Base-by-base conservation (phyloP, 2,888 invertebrate species). In the Noctua janthe region DNA sequence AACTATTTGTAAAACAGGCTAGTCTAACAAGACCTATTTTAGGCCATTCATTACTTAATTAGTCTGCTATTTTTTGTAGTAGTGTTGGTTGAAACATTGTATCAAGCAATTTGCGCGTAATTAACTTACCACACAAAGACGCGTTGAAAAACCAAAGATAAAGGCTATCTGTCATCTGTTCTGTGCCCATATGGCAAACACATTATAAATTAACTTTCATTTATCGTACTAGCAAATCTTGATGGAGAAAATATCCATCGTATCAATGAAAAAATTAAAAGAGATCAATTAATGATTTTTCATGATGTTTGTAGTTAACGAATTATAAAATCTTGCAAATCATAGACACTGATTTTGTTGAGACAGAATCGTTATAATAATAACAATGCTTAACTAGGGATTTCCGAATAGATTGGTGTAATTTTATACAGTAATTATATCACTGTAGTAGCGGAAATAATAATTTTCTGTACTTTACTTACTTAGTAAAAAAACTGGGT, bases 121-220 rank as follows among this genome's bases (percentile, higher is more conserved):
- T 54, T 56, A 70, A 29, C 54, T 62, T 54, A 64, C 64, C 54
- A 43, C 29, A 76, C 49, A 75, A 81, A 81, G 74, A 67, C 39
- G 8, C 80, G 15, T 47, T 35, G 8, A 59, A 69, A 80, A 81
- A 56, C 47, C 29, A n/a, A n/a, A 51, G 54, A 71, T 82, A 75
- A 49, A 49, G 23, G 47, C 70, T 56, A 47, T 23, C 70, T 82
- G 82, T 56, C 82, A 71, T 75, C 56, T 76, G 75, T n/a, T 76
- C n/a, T 69, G 49, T 75, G 56, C 39, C 56, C 70, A 82, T 82
- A 82, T 76, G 82, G 64, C 15, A 49, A 56, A 43, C 76, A 71
- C 51, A 71, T 82, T 71, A 71, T 56, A 71, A 35, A 82, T 82
- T 76, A 51, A 76, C 76, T 81, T 81, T 81, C 47, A 56, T 81